Evolutionary conservation across 1,140 invertebrate species (phyloP).

Genomic region (Drosophila subobscura): DNA sequence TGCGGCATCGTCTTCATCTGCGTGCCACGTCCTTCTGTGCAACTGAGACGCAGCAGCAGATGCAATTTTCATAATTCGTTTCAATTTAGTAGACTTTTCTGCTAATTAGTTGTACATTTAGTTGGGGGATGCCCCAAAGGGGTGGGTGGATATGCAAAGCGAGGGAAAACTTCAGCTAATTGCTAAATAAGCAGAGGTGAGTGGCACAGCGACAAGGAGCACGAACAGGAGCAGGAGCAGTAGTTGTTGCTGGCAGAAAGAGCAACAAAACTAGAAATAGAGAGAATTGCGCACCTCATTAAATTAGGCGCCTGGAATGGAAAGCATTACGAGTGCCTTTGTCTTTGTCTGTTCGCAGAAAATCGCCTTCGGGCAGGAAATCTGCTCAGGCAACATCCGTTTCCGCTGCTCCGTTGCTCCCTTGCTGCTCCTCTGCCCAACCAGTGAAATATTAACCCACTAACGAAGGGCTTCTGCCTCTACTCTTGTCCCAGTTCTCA

Average conservation of each 20-base stretch:
- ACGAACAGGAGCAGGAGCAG: no score
- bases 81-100: constrained; percentile 52
- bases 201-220: constrained; percentile 6
- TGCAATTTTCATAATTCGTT: constrained; percentile 72
- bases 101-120: constrained; percentile 71
- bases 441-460: constrained; percentile 74
- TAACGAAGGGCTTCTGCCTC: constrained; percentile 36
- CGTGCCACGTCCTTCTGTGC: constrained; percentile 4
- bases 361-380: constrained; percentile 36
- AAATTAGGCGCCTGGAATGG: constrained; percentile 59
- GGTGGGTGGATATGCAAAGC: constrained; percentile 6
- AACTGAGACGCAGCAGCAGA: constrained; percentile 45
- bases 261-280: not conserved
- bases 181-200: constrained; percentile 38
- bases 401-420: constrained; percentile 34
- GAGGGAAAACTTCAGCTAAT: constrained; percentile 33
- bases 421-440: not conserved
- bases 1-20: not conserved
- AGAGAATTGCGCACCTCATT: constrained; percentile 29
- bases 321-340: constrained; percentile 29
- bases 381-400: constrained; percentile 53
- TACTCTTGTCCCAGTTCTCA: no score
- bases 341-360: constrained; percentile 43
- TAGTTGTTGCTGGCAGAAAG: not conserved
- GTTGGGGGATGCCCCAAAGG: constrained; percentile 20